Evolutionary conservation across 2,797 vertebrate genomes (phyloP).

Genomic region (Acanthis flammea): DNA sequence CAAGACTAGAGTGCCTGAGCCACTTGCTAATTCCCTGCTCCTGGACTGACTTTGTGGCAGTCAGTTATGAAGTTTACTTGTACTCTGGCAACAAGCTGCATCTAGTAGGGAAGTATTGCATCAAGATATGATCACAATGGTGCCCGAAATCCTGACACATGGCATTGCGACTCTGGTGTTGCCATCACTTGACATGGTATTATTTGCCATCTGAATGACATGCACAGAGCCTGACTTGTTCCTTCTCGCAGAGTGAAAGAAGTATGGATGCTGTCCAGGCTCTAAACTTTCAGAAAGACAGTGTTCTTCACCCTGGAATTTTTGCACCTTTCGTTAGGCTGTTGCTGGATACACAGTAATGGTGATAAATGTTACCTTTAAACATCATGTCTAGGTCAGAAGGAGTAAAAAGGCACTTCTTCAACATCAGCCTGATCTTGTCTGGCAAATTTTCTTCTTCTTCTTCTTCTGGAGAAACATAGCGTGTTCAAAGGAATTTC

Average conservation of each 20-base stretch:
- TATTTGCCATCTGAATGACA: background rate
- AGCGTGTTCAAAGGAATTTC: background rate
- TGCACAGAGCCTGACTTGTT: background rate
- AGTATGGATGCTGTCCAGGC: background rate
- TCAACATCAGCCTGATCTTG: conserved; percentile 21
- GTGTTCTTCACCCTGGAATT: background rate
- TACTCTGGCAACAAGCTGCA: conserved; percentile 62
- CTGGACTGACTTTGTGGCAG: conserved; percentile 16
- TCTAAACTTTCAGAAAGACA: conserved; percentile 22
- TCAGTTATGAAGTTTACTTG: conserved; percentile 54
- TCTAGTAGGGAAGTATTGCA: conserved; percentile 71
- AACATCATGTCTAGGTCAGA: conserved; percentile 15
- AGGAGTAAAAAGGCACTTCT: conserved; percentile 23
- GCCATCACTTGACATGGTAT: conserved; percentile 36
- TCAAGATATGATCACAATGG: conserved; percentile 72
- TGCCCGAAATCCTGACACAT: conserved; percentile 80
- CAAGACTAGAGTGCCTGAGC: conserved; percentile 41
- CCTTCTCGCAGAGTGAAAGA: background rate
- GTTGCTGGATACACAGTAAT: background rate
- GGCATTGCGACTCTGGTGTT: conserved; percentile 74
- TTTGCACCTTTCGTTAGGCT: background rate
- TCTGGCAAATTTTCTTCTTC: conserved; percentile 19
- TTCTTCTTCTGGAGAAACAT: background rate
- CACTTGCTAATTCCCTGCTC: conserved; percentile 24
- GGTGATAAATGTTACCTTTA: background rate